Conservation (phyloP, 2,797 vertebrate species). For the Chiroxiphia lanceolata region DNA sequence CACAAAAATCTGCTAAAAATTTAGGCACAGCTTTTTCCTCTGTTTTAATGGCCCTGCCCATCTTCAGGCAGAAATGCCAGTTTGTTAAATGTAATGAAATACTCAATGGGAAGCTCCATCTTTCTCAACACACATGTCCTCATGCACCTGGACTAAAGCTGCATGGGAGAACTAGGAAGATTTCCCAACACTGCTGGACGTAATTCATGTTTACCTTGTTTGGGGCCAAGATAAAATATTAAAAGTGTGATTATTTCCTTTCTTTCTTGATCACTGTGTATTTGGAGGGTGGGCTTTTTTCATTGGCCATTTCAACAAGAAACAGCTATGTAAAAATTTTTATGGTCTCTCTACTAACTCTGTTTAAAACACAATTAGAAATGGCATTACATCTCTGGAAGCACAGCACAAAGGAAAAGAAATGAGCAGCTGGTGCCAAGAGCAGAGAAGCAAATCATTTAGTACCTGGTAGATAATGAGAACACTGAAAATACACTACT, state of each 20-base stretch:
- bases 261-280: neutral
- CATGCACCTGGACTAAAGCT: neutral
- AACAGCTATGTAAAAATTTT: neutral
- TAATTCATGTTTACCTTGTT: neutral
- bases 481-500: slow-evolving; percentile 18
- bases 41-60: neutral
- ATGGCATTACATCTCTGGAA: slow-evolving; percentile 3
- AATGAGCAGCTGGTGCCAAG: slow-evolving; percentile 53
- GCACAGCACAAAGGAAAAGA: slow-evolving; percentile 25
- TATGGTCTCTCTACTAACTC: neutral
- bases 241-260: neutral
- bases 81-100: neutral
- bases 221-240: neutral
- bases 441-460: slow-evolving; percentile 53
- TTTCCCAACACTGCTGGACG: neutral
- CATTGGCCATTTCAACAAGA: neutral
- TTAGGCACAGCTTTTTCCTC: neutral
- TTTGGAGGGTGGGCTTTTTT: neutral
- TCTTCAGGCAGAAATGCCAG: neutral
- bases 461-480: slow-evolving; percentile 56
- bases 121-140: neutral
- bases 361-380: slow-evolving; percentile 10
- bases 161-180: neutral
- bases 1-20: neutral
- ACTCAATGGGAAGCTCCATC: neutral